Evolutionary conservation across 2,888 invertebrate genomes (phyloP).

Genomic region (Mycalesis mineus): DNA sequence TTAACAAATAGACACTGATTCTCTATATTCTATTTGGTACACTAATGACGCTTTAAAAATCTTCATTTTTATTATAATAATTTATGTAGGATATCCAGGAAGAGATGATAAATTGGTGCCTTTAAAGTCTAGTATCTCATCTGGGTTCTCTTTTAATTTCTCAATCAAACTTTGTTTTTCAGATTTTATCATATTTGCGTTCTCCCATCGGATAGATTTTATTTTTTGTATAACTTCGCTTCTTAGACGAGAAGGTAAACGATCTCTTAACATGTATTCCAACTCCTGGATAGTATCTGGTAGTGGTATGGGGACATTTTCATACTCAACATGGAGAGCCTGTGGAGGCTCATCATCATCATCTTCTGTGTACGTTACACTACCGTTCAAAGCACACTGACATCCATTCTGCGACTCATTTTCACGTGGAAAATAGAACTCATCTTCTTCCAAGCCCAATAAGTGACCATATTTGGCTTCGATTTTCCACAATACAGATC

Average conservation of each 20-base stretch:
- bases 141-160: slow-evolving; percentile 49
- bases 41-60: too few species aligned
- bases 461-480: slow-evolving; percentile 66
- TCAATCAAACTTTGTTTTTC: slow-evolving; percentile 49
- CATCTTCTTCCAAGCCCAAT: slow-evolving; percentile 39
- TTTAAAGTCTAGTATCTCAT: slow-evolving; percentile 54
- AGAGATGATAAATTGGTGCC: slow-evolving; percentile 58
- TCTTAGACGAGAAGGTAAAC: slow-evolving; percentile 41
- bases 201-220: slow-evolving; percentile 43
- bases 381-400: slow-evolving; percentile 50
- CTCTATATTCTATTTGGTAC: too few species aligned
- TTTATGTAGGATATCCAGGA: slow-evolving; percentile 52
- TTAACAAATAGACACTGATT: too few species aligned
- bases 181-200: slow-evolving; percentile 48
- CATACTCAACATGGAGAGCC: slow-evolving; percentile 47
- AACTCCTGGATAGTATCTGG: slow-evolving; percentile 50
- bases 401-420: slow-evolving; percentile 38
- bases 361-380: slow-evolving; percentile 63
- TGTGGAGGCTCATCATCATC: slow-evolving; percentile 39
- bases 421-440: slow-evolving; percentile 16
- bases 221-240: slow-evolving; percentile 54
- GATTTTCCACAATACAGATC: slow-evolving; percentile 54
- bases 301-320: slow-evolving; percentile 32
- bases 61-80: too few species aligned
- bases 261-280: slow-evolving; percentile 43